Conservation (phyloP, 2,888 invertebrate genomes). For the Frankliniella fusca region DNA sequence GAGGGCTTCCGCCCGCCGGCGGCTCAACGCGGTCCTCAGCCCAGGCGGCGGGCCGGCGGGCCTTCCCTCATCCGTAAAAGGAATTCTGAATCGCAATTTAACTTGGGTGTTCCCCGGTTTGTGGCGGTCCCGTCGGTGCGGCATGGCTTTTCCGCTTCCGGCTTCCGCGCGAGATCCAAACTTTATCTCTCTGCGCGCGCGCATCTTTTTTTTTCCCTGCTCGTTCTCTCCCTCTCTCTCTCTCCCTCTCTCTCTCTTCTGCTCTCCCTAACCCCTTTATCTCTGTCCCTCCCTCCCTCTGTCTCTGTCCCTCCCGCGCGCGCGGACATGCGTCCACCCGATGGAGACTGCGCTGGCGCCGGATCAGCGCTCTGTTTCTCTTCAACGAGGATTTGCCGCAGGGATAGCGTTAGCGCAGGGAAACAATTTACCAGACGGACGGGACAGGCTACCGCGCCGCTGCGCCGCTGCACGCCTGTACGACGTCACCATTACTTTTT, state of each 20-base stretch:
- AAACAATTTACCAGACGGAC: not conserved
- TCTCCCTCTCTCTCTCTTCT: not conserved
- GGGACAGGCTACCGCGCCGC: no score
- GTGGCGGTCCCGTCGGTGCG: not conserved
- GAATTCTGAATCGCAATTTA: slow-evolving; percentile 22
- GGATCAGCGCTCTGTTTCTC: not conserved
- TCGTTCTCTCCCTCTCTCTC: not conserved
- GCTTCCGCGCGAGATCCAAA: not conserved
- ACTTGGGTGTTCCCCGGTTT: not conserved
- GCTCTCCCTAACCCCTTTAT: not conserved
- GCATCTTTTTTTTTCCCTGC: not conserved
- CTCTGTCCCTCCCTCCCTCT: not conserved
- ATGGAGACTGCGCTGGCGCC: not conserved
- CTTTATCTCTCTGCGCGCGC: not conserved
- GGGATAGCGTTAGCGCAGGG: not conserved
- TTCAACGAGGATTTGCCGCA: not conserved
- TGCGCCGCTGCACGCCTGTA: no score
- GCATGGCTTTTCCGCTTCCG: not conserved
- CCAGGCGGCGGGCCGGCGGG: no score
- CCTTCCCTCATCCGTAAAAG: not conserved
- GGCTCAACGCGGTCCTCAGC: no score
- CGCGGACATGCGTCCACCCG: not conserved
- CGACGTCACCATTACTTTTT: no score
- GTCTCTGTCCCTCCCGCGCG: not conserved
- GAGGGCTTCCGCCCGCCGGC: no score